A percentile compares a stretch with the other conserved stretches of the same genome.
These are phyloP conservation scores for Halotydeus destructor DNA, from an alignment of 1,140 invertebrate species.

Conservation along the genomic window DNA sequence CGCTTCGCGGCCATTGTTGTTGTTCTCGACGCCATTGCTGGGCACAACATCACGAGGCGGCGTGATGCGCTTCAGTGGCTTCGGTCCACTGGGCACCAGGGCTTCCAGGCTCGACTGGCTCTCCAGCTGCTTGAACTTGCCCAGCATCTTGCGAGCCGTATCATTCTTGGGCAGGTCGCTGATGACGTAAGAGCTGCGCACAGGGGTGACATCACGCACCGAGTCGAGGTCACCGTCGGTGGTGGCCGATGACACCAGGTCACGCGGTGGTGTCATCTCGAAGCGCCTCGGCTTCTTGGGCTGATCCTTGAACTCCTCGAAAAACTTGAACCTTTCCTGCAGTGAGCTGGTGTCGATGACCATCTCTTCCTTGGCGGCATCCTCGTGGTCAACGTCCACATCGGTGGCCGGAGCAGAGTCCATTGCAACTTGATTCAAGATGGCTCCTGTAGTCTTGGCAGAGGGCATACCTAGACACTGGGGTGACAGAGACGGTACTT, in stretches of 20 bases:
- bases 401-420: no score
- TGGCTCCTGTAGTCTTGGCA: no score
- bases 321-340: constrained; percentile 65
- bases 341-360: constrained; percentile 56
- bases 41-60: constrained; percentile 51
- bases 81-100: constrained; percentile 44
- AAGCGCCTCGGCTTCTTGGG: constrained; percentile 43
- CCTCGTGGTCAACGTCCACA: no score
- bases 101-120: no score
- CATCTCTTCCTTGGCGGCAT: constrained; percentile 53
- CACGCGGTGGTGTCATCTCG: constrained; percentile 64
- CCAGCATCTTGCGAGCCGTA: constrained; percentile 56
- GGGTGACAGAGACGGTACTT: no score
- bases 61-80: constrained; percentile 65
- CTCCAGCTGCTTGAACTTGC: constrained; percentile 57
- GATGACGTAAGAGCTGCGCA: constrained; percentile 36
- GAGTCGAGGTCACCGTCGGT: no score
- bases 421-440: no score
- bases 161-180: constrained; percentile 34
- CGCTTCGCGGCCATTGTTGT: no score
- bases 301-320: constrained; percentile 56
- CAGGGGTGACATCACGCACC: constrained; percentile 49
- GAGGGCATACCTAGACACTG: no score
- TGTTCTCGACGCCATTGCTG: constrained; percentile 19
- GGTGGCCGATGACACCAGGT: no score